Percentiles rank a stretch among this genome's conserved stretches.
These are phyloP conservation scores for Linnaemya tessellans DNA, from an alignment of 2,888 invertebrate species.

Conservation along the genomic window DNA sequence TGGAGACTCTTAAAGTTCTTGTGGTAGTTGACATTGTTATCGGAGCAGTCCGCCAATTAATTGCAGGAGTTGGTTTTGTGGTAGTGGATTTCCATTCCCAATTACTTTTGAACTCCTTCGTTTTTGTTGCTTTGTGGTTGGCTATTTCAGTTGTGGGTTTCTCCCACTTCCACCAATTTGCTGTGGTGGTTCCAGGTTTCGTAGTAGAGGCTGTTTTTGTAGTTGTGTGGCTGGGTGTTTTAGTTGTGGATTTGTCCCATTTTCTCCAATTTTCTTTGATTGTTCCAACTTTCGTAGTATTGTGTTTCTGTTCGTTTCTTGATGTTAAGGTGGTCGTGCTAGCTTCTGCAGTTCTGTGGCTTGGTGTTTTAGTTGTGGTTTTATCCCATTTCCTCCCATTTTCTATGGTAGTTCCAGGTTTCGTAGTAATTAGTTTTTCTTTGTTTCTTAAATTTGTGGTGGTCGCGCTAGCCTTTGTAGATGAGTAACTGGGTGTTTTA, in stretches of 20 bases:
- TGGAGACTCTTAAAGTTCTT: conserved; percentile 25
- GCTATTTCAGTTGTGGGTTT: conserved; percentile 20
- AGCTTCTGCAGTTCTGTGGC: conserved; percentile 15
- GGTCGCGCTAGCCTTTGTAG: conserved; percentile 20
- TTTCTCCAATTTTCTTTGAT: conserved; percentile 27
- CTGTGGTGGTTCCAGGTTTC: conserved; percentile 39
- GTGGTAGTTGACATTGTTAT: conserved; percentile 24
- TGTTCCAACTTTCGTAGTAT: not conserved
- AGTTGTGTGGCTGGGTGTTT: not conserved
- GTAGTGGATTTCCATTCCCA: no score
- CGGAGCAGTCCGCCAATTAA: not conserved
- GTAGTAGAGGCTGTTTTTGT: conserved; percentile 20
- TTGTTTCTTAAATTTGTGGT: not conserved
- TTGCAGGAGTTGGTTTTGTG: conserved; percentile 9
- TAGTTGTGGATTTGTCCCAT: conserved; percentile 22
- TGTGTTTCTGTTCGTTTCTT: conserved; percentile 37
- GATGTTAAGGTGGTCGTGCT: conserved; percentile 36
- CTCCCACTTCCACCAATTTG: conserved; percentile 17
- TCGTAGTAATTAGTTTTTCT: not conserved
- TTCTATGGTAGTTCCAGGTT: not conserved
- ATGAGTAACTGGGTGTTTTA: conserved; percentile 5
- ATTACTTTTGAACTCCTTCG: no score
- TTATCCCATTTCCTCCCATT: conserved; percentile 2
- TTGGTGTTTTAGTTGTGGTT: not conserved
- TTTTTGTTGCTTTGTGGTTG: no score